A percentile compares a stretch with the other conserved stretches of the same genome.
Conservation (phyloP, 1,140 invertebrate species). For the Scaptomyza pallida region DNA sequence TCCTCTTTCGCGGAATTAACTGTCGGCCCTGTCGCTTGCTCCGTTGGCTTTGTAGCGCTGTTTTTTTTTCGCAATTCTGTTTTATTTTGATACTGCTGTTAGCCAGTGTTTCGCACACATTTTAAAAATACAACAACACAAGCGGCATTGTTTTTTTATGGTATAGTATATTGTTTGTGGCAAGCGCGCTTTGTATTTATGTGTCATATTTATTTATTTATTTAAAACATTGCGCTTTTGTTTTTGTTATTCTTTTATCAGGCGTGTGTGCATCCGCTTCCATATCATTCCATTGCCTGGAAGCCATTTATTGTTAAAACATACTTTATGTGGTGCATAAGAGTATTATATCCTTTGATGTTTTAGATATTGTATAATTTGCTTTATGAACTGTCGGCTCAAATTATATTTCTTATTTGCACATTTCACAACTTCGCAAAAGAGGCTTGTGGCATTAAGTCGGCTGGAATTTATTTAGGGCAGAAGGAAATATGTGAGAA, state of each 20-base stretch:
- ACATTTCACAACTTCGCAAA: constrained; percentile 8
- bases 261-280: constrained; percentile 47
- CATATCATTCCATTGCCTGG: constrained; percentile 15
- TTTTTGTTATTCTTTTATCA: constrained; percentile 47
- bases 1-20: constrained; percentile 84
- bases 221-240: constrained; percentile 72
- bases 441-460: not conserved
- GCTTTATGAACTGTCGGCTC: constrained; percentile 30
- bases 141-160: constrained; percentile 20
- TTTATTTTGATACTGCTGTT: constrained; percentile 18
- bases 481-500: too few relatives aligned
- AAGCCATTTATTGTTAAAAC: constrained; percentile 18
- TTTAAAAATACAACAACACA: constrained; percentile 16
- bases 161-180: not conserved
- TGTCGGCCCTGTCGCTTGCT: constrained; percentile 68
- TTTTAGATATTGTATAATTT: constrained; percentile 9
- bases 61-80: constrained; percentile 47
- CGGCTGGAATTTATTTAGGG: too few relatives aligned
- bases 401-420: not conserved
- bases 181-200: constrained; percentile 61
- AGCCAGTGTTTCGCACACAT: constrained; percentile 27
- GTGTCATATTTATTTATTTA: constrained; percentile 79
- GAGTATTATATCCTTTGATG: constrained; percentile 30
- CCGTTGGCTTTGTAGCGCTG: constrained; percentile 57
- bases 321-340: not conserved